These are phyloP conservation scores for Eupithecia abbreviata DNA, from an alignment of 2,888 invertebrate species.

Conservation along the genomic window DNA sequence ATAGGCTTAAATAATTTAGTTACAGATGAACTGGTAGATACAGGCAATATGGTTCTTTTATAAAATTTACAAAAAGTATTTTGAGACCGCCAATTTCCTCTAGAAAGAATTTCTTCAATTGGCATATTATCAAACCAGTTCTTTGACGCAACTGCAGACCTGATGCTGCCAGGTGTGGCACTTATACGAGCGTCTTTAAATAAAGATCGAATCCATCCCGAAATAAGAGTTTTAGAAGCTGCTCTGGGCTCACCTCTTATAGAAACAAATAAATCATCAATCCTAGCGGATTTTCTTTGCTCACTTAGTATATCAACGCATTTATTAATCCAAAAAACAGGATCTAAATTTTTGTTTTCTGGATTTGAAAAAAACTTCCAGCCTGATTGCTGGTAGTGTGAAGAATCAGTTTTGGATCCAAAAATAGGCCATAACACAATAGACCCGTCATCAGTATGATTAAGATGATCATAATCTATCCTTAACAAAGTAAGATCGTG, in stretches of 20 bases:
- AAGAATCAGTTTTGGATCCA: background rate
- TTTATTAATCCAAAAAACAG: background rate
- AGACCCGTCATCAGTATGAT: background rate
- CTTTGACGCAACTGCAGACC: background rate
- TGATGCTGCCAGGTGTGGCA: too few relatives aligned
- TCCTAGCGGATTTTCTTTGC: background rate
- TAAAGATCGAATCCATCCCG: background rate
- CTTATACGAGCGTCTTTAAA: too few relatives aligned
- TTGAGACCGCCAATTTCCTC: background rate
- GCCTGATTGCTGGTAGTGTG: background rate
- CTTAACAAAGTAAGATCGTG: background rate
- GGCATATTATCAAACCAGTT: background rate
- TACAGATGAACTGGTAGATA: background rate
- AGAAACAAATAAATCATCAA: background rate
- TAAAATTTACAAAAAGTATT: conserved; percentile 4
- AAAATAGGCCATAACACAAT: background rate
- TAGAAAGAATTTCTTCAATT: background rate
- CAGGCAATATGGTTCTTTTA: background rate
- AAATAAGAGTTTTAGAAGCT: background rate
- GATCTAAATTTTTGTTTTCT: background rate
- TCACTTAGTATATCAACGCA: background rate
- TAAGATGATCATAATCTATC: background rate
- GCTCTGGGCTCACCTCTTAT: background rate
- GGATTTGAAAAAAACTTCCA: background rate
- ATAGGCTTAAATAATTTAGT: background rate